These are phyloP conservation scores for Aphodius sticticus DNA, from an alignment of 2,888 invertebrate genomes.

Conservation along the genomic window DNA sequence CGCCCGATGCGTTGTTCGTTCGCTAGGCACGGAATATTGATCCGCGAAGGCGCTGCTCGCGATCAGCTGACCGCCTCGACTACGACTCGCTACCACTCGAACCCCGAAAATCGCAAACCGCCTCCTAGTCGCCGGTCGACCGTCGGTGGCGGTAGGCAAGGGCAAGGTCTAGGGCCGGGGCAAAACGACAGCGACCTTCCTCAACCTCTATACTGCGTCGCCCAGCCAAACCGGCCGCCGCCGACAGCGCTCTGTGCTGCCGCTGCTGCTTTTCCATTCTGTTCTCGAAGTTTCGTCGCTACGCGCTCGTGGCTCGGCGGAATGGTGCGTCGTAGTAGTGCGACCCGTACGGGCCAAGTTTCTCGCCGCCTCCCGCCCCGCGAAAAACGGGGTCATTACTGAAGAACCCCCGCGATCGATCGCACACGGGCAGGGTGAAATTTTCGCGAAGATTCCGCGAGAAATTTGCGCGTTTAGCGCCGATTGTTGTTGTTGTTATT, in stretches of 20 bases:
- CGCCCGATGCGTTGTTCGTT: no score
- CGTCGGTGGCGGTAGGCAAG: background rate
- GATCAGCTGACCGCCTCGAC: no score
- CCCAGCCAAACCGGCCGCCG: background rate
- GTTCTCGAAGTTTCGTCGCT: background rate
- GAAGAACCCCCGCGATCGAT: background rate
- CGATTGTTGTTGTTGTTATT: background rate
- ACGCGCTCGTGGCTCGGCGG: background rate
- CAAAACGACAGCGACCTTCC: background rate
- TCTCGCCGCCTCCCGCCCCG: background rate
- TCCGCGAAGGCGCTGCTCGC: no score
- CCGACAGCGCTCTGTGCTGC: background rate
- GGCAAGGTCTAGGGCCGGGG: background rate
- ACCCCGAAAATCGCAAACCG: no score
- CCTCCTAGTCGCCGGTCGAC: no score
- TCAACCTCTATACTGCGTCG: slow-evolving; percentile 4
- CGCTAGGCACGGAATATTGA: no score
- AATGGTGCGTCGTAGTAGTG: background rate
- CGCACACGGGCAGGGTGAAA: background rate
- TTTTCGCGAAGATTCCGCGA: background rate
- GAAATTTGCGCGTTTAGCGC: background rate
- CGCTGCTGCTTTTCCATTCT: background rate
- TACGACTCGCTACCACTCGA: no score
- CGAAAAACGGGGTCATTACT: background rate
- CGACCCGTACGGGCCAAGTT: background rate